Conservation (phyloP, 2,113 vertebrate species). For the Dicaeum eximium region DNA sequence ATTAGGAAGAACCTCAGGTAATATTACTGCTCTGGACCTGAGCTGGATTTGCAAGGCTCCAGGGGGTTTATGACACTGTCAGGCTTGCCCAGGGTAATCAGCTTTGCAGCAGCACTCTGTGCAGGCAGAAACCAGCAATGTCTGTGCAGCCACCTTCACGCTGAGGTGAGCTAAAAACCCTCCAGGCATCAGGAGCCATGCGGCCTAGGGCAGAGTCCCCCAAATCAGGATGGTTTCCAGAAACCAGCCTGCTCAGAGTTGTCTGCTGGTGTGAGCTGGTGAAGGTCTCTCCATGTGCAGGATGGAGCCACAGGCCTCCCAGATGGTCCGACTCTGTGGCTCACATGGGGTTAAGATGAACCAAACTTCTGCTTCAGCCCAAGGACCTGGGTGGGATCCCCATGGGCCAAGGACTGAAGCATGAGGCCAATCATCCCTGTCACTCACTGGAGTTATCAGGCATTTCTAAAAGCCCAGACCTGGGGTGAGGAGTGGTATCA, state of each 20-base stretch:
- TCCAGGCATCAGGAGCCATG: accelerated
- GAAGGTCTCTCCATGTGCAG: background rate
- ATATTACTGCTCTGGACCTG: background rate
- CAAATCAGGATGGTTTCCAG: background rate
- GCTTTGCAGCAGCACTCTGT: background rate
- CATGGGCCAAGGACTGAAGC: accelerated
- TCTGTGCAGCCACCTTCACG: accelerated
- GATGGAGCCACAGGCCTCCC: background rate
- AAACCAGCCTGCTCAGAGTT: background rate
- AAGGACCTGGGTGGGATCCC: background rate
- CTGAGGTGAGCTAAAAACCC: background rate
- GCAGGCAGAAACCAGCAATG: background rate
- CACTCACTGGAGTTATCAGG: background rate
- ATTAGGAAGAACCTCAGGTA: background rate
- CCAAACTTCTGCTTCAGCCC: background rate
- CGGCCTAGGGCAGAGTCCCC: background rate
- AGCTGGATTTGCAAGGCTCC: background rate
- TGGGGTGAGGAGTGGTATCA: background rate
- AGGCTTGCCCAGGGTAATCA: background rate
- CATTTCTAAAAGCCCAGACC: background rate
- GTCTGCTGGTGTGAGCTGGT: background rate
- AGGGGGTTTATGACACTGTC: background rate
- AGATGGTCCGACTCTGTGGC: background rate
- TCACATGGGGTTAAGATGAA: background rate
- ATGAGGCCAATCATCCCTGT: background rate